phyloP scores from a whole-genome alignment of 2,797 vertebrate species.

The Psittacula echo region DNA sequence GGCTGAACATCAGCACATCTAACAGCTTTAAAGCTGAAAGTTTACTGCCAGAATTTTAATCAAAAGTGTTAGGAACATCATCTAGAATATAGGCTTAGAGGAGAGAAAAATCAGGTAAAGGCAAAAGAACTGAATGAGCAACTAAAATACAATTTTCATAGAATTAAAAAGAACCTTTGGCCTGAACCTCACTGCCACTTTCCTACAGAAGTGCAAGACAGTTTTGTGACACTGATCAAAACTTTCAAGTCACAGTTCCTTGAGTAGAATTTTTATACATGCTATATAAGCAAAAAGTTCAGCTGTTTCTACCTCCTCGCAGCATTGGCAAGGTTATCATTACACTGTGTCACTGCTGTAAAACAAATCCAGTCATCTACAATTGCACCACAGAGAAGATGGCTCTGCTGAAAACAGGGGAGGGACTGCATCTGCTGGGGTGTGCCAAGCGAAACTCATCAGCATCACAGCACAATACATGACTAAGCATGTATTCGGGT shows the following conservation, averaged over 20 bases:
- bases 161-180: background rate
- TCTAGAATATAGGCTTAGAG: background rate
- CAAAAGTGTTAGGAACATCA: background rate
- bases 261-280: background rate
- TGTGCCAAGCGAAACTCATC: slow-evolving; percentile 35
- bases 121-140: background rate
- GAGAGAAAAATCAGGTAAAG: background rate
- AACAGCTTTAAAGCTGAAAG: background rate
- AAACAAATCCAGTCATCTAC: slow-evolving; percentile 31
- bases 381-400: slow-evolving; percentile 10
- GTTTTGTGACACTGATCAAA: background rate
- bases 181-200: background rate
- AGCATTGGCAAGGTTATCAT: background rate
- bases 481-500: background rate
- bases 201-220: background rate
- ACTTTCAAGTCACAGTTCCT: background rate
- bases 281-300: background rate
- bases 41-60: background rate
- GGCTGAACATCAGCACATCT: rapidly evolving
- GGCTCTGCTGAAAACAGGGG: slow-evolving; percentile 1
- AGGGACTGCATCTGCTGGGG: background rate
- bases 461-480: background rate
- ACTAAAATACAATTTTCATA: background rate
- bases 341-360: background rate
- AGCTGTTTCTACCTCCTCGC: background rate